A percentile compares a stretch with the other conserved stretches of the same genome.
phyloP scores from a whole-genome alignment of 1,140 invertebrate species.

The Onthophagus taurus region DNA sequence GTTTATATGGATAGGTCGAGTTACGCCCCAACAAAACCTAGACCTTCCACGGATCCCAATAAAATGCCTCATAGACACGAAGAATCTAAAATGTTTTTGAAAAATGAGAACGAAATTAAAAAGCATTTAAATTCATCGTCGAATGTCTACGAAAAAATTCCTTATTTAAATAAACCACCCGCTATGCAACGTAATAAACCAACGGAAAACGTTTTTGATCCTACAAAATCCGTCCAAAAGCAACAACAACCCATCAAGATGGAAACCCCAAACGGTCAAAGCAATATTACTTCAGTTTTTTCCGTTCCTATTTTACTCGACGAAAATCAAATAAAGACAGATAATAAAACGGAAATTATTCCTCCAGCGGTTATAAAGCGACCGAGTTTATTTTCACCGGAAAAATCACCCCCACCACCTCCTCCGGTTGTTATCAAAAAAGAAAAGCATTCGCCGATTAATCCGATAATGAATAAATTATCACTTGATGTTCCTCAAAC shows the following conservation, averaged over 20 bases:
- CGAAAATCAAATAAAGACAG: constrained; percentile 14
- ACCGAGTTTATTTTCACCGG: constrained; percentile 44
- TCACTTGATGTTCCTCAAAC: constrained; percentile 26
- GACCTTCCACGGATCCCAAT: constrained; percentile 17
- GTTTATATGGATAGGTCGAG: constrained; percentile 14
- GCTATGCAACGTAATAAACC: constrained; percentile 2
- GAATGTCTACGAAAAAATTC: neutral
- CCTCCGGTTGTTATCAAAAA: too few species aligned
- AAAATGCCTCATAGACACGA: constrained; percentile 27
- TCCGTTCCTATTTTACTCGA: constrained; percentile 11
- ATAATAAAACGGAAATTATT: constrained; percentile 24
- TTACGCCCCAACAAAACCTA: neutral
- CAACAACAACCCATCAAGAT: constrained; percentile 7
- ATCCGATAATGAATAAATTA: constrained; percentile 29
- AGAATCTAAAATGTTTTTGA: constrained; percentile 13
- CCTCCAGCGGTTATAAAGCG: constrained; percentile 23
- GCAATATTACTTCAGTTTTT: constrained; percentile 13
- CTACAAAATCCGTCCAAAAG: too few species aligned
- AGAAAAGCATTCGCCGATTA: constrained; percentile 3
- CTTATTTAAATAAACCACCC: too few species aligned
- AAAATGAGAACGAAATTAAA: constrained; percentile 27
- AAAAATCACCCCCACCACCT: constrained; percentile 38
- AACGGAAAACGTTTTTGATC: too few species aligned
- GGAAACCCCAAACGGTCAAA: constrained; percentile 23
- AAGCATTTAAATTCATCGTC: constrained; percentile 20